phyloP scores from a whole-genome alignment of 2,888 invertebrate species.

The Trisateles emortualis region DNA sequence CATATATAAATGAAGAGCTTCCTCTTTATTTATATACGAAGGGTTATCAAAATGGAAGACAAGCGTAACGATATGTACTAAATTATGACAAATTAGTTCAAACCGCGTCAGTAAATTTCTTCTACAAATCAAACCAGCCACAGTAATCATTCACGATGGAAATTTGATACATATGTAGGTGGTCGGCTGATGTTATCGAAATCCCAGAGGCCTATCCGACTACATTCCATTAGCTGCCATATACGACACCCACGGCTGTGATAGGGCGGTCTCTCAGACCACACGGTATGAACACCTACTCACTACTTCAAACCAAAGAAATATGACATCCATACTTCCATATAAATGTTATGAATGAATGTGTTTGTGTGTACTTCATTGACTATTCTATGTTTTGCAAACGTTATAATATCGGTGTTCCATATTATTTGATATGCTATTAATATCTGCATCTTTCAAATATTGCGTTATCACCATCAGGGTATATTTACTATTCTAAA shows the following conservation, averaged over 20 bases:
- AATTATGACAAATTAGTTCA: background rate
- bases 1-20: too few relatives aligned
- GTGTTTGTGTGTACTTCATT: too few relatives aligned
- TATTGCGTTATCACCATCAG: too few relatives aligned
- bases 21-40: too few relatives aligned
- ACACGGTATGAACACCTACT: constrained; percentile 8
- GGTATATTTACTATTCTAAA: too few relatives aligned
- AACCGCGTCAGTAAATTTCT: background rate
- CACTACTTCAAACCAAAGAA: constrained; percentile 1
- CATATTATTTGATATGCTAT: too few relatives aligned
- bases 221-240: constrained; percentile 7
- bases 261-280: background rate
- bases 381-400: too few relatives aligned
- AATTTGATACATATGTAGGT: constrained; percentile 12
- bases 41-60: too few relatives aligned
- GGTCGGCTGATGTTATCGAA: constrained; percentile 10
- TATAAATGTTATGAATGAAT: too few relatives aligned
- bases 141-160: constrained; percentile 1
- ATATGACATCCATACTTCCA: background rate
- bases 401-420: too few relatives aligned
- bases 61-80: too few relatives aligned
- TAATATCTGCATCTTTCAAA: too few relatives aligned
- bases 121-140: background rate
- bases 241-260: constrained; percentile 11
- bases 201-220: constrained; percentile 1